Base-by-base conservation (phyloP, 35 echinoderm and acorn worm genomes). In the Ophiothrix spiculata region DNA sequence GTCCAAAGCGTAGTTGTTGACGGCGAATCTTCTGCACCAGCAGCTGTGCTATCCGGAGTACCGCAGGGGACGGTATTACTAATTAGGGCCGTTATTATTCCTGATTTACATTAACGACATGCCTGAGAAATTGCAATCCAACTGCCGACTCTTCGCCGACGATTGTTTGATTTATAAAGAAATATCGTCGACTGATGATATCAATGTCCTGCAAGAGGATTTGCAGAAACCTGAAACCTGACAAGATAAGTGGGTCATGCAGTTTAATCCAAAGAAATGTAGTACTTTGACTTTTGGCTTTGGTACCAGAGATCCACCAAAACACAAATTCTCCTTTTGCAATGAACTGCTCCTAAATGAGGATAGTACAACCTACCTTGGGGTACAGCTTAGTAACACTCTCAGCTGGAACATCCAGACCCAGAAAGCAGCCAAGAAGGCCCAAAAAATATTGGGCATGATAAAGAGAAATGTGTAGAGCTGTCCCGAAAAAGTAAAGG, bases 101-200 rank as follows among this genome's bases (percentile, higher is more conserved):
- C 32, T 89, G 29, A 34, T 69, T 37, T 81, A 86, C 56, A 86
- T 91, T 38, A 87, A 91, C 75, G 84, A 87, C 45, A 36, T 90
- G n/a, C 77, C 63, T 11, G 84, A 74, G 37, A 56, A 79, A 38
- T 29, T 87, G 39, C 32, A 33, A 39, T 81, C 78, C 13, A 15
- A 69, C 74, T 37, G 74, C 28, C 21, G 82, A 29, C 84, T 87
- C 0, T 91, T 91, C 39, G 90, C 84, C 46, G 90, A 91, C 56
- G 75, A 90, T 78, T 90, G 88, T 42, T 25, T 77, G 17, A 0
- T 85, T 14, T 85, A 85, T 42, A 83, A 56, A 83, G 36, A 37
- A 16, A 76, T 86, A 21, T n/a, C 56, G 79, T 36, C 40, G 79
- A 14, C 63, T 32, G 25, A 86, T 1, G 83, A 86, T 42, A 64